Conservation (phyloP, 92 coral and sea anemone genomes). For the Actinernus sp. region DNA sequence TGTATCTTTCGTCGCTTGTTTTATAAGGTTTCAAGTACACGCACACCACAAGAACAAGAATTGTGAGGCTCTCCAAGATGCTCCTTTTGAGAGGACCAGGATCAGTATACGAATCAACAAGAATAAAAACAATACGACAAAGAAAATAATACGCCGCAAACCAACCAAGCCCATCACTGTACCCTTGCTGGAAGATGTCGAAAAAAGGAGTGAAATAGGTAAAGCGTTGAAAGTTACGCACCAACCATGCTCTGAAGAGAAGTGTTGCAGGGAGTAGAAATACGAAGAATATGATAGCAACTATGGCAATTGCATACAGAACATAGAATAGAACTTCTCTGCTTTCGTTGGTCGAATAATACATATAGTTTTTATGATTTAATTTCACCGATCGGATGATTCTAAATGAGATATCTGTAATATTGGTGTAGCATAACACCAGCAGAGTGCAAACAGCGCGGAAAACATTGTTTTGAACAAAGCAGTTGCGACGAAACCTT, state of each 20-base stretch:
- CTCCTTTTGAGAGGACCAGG: conserved; percentile 65
- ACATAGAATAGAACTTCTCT: conserved; percentile 58
- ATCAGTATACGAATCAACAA: conserved; percentile 48
- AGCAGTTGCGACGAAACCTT: conserved; percentile 63
- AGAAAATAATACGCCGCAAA: conserved; percentile 93
- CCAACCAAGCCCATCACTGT: conserved; percentile 60
- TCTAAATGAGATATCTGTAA: conserved; percentile 66
- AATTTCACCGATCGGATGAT: no score
- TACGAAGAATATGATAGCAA: conserved; percentile 67
- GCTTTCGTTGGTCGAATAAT: conserved; percentile 48
- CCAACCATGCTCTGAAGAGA: conserved; percentile 72
- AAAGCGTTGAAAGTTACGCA: conserved; percentile 30
- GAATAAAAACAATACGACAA: conserved; percentile 75
- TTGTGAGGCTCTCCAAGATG: conserved; percentile 56
- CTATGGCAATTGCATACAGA: conserved; percentile 55
- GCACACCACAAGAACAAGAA: conserved; percentile 60
- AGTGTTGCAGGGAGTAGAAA: conserved; percentile 70
- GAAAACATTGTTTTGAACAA: conserved; percentile 69
- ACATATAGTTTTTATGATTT: no score
- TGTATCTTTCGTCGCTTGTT: conserved; percentile 13
- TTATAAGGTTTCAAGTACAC: conserved; percentile 80
- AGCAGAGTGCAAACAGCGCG: conserved; percentile 76
- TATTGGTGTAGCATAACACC: conserved; percentile 76
- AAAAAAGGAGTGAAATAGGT: conserved; percentile 66
- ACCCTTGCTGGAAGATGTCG: conserved; percentile 82